Percentiles rank a stretch among this genome's conserved stretches.
phyloP scores from a whole-genome alignment of 2,797 vertebrate species.

The Gobio occitaniae region DNA sequence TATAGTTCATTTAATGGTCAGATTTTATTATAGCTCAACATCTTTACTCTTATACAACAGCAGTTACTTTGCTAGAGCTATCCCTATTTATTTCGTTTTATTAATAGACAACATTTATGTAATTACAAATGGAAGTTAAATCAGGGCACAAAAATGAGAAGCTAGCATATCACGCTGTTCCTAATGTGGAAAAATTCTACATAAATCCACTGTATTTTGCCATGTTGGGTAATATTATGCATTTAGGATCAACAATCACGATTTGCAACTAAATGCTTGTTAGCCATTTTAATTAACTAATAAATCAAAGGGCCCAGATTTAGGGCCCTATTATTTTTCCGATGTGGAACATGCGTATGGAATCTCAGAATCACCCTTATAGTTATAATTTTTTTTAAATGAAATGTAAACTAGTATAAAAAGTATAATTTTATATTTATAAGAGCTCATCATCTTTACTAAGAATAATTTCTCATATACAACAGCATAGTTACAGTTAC shows the following conservation, averaged over 20 bases:
- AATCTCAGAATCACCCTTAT: no score
- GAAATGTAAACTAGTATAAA: no score
- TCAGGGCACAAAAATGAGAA: not conserved
- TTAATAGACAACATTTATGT: not conserved
- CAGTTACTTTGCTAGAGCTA: not conserved
- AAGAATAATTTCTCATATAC: no score
- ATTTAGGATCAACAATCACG: not conserved
- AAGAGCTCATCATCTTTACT: not conserved
- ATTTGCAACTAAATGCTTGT: not conserved
- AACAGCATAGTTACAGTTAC: not conserved
- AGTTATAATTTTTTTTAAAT: no score
- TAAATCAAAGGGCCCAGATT: not conserved
- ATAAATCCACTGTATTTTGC: not conserved
- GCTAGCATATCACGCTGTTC: not conserved
- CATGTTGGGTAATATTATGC: not conserved
- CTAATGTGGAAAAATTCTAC: not conserved
- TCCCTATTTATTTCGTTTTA: not conserved
- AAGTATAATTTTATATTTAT: no score
- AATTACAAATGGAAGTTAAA: constrained; percentile 1
- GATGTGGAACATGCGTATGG: no score
- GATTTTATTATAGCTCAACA: not conserved
- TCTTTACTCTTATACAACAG: not conserved
- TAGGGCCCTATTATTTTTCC: no score
- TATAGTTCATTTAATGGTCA: no score
- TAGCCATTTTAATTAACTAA: not conserved